Percentiles rank a stretch among this genome's conserved stretches.
These are phyloP conservation scores for Drosophila nigritarsus DNA, from an alignment of 2,888 invertebrate species.

Conservation along the genomic window DNA sequence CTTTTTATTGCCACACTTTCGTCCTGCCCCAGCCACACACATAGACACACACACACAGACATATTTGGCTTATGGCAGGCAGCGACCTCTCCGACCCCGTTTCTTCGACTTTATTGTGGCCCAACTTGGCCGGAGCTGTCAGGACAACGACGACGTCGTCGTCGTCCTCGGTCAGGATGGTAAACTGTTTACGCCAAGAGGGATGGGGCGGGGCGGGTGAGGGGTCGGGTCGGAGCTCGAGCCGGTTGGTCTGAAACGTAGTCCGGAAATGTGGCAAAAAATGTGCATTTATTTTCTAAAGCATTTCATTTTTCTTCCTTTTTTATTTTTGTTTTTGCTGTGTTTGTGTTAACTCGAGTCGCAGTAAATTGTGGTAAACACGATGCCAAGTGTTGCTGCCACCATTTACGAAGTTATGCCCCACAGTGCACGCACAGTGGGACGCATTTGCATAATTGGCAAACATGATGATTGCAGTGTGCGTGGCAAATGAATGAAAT, in stretches of 20 bases:
- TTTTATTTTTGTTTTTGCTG: conserved; percentile 24
- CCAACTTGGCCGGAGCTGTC: conserved; percentile 50
- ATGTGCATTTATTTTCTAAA: conserved; percentile 73
- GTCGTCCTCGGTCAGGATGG: conserved; percentile 26
- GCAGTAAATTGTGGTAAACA: conserved; percentile 79
- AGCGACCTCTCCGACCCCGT: conserved; percentile 63
- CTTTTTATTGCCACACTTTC: conserved; percentile 84
- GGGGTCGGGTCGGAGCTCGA: neutral
- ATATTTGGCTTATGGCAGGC: conserved; percentile 78
- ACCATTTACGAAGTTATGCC: conserved; percentile 72
- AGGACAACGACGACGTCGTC: conserved; percentile 32
- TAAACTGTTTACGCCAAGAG: conserved; percentile 25
- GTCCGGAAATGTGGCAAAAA: conserved; percentile 75
- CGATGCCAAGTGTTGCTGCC: conserved; percentile 77
- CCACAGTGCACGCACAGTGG: conserved; percentile 79
- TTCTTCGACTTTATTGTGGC: conserved; percentile 65
- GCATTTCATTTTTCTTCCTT: conserved; percentile 24
- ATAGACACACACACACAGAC: conserved; percentile 60
- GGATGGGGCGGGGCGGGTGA: too few species aligned
- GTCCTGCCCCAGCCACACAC: conserved; percentile 46
- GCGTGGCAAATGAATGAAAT: neutral
- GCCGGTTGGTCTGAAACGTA: conserved; percentile 18
- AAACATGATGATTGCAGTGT: conserved; percentile 61
- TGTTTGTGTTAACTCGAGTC: conserved; percentile 71
- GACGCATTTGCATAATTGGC: conserved; percentile 74